Conservation (phyloP, 2,797 vertebrate species). For the Phyllotis vaccarum region DNA sequence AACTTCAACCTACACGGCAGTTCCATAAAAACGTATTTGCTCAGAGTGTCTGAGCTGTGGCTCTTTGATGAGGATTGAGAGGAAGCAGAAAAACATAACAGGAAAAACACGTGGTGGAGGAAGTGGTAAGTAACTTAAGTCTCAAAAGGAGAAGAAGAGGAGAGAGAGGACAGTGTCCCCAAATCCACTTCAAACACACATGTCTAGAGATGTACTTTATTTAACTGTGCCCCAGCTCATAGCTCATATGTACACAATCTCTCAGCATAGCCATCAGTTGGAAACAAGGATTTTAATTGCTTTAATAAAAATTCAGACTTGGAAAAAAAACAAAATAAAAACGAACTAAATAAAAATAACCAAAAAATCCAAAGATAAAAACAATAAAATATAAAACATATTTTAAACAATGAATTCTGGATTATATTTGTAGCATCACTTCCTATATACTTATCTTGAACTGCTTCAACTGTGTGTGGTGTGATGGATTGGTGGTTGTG, state of each 20-base stretch:
- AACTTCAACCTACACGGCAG: too few species aligned
- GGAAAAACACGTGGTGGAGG: background rate
- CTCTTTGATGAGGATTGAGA: too few species aligned
- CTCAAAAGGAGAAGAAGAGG: background rate
- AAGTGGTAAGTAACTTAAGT: background rate
- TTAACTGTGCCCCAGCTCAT: too few species aligned
- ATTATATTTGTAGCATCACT: background rate
- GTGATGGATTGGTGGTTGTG: background rate
- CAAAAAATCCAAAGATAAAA: fast-evolving
- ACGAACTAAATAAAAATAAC: too few species aligned
- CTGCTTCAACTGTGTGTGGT: background rate
- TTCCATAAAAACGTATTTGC: background rate
- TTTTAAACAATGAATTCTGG: background rate
- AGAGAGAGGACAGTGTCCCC: background rate
- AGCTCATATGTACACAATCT: too few species aligned
- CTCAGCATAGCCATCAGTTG: too few species aligned
- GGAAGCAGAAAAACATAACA: background rate
- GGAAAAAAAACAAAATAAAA: background rate
- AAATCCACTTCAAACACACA: background rate
- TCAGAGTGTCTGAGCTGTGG: background rate
- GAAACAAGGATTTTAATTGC: background rate
- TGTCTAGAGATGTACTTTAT: background rate
- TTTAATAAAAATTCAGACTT: background rate
- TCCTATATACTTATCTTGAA: background rate
- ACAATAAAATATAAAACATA: background rate